A percentile compares a stretch with the other conserved stretches of the same genome.
Evolutionary conservation across 1,140 invertebrate species (phyloP).

Genomic region (Zaprionus davidi): DNA sequence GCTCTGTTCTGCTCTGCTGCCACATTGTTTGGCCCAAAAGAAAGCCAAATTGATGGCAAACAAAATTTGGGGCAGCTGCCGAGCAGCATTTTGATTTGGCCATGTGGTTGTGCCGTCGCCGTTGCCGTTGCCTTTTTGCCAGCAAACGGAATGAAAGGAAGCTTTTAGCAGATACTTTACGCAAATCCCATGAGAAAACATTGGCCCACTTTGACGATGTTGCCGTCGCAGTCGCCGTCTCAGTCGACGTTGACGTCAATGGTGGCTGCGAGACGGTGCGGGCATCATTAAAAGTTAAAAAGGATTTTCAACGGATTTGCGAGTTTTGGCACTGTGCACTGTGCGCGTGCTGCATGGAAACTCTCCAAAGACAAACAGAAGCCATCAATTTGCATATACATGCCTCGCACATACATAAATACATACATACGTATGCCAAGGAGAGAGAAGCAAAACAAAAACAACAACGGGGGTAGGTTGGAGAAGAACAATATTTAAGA

Average conservation of each 20-base stretch:
- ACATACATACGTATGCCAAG: constrained; percentile 1
- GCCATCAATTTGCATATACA: constrained; percentile 68
- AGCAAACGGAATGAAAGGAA: constrained; percentile 66
- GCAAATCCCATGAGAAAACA: constrained; percentile 80
- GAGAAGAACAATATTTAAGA: constrained; percentile 46
- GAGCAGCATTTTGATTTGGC: constrained; percentile 55
- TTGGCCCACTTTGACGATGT: constrained; percentile 61
- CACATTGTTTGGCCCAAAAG: constrained; percentile 42
- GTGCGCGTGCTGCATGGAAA: constrained; percentile 50
- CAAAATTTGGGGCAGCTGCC: constrained; percentile 33
- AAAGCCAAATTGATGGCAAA: constrained; percentile 71
- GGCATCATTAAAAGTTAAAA: constrained; percentile 81
- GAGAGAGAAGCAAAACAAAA: constrained; percentile 29
- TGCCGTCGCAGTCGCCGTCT: constrained; percentile 1
- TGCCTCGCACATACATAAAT: constrained; percentile 7
- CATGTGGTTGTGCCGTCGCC: constrained; percentile 39
- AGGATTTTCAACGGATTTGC: constrained; percentile 81
- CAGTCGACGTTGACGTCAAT: neutral
- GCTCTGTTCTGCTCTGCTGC: constrained; percentile 25
- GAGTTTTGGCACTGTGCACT: constrained; percentile 57
- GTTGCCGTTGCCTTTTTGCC: constrained; percentile 28
- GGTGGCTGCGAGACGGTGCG: constrained; percentile 18
- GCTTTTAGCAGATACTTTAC: constrained; percentile 82
- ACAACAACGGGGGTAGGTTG: neutral
- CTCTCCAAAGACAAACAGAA: constrained; percentile 37